Base-by-base conservation (phyloP, 2,113 vertebrate genomes). In the Daboia siamensis region DNA sequence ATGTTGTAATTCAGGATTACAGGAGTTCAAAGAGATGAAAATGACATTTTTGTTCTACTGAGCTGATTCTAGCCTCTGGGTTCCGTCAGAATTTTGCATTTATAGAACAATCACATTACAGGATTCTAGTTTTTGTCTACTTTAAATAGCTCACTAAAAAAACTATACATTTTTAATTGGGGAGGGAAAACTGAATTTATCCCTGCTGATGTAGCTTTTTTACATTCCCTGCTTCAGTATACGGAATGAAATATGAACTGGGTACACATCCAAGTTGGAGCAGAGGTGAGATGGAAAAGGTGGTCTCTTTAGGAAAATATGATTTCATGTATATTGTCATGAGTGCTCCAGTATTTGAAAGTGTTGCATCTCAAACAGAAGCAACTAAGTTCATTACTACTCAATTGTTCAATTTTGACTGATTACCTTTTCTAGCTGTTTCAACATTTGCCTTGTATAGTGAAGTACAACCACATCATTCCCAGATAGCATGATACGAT, bases 121-220 rank as follows among this genome's bases (percentile, higher is more conserved):
- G 57, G 44, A 51, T 26, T 74, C 86, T 44, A 39, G 48, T 87
- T 91, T 84, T 91, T 56, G 64, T 88, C 86, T n/a, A 54, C 80
- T 85, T 88, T 84, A 88, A 86, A 57, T 26, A 93, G 92, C n/a
- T 88, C 89, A 87, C 89, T 87, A 48, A 88, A 93, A 91, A 61
- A 48, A 56, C 90, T 80, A 54, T 29, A 93, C 46, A 61, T 54
- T 91, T 91, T 80, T 87, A 80, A 89, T 88, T 90, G 69, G 39
- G 59, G 44, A 21, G 86, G 13, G 29, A 23, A n/a, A 23, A 55
- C 10, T 84, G 39, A 91, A 88, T 46, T 56, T 91, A 90, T 84
- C 61, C 90, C 54, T 59, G 21, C 48, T 88, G 51, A 80, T 44
- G 61, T 26, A 57, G 51, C 44, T 89, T 61, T 61, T 90, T 93